Percentiles rank a stretch among this genome's conserved stretches.
Conservation (phyloP, 2,113 vertebrate genomes). For the Cromileptes altivelis region DNA sequence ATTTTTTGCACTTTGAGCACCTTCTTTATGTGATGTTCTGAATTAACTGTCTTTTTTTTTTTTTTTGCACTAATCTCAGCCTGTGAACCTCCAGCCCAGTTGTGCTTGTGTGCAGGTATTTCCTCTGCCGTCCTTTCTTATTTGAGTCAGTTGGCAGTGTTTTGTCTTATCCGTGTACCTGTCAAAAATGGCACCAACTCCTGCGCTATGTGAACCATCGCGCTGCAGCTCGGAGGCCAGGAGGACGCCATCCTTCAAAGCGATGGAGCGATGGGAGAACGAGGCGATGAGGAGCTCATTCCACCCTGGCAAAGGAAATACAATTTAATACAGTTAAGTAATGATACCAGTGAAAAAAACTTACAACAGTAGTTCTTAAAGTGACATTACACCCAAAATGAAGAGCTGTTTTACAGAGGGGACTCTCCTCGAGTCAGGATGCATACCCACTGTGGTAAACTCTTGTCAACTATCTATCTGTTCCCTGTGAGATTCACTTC, state of each 20-base stretch:
- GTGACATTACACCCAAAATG: not conserved
- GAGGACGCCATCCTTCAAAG: slow-evolving; percentile 91
- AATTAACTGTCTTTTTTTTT: no score
- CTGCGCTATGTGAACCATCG: slow-evolving; percentile 88
- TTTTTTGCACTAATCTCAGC: no score
- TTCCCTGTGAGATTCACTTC: slow-evolving; percentile 6
- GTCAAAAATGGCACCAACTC: slow-evolving; percentile 93
- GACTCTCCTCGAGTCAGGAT: not conserved
- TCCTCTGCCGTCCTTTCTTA: no score
- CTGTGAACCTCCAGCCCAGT: no score
- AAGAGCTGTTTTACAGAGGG: not conserved
- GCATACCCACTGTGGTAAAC: not conserved
- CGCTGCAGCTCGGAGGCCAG: slow-evolving; percentile 92
- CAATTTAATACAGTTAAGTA: not conserved
- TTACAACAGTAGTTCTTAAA: not conserved
- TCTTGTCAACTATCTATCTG: not conserved
- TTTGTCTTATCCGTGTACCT: slow-evolving; percentile 77
- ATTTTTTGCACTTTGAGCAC: no score
- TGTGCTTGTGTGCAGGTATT: no score
- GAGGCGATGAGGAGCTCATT: slow-evolving; percentile 95
- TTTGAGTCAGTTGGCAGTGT: no score
- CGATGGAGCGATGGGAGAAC: slow-evolving; percentile 94
- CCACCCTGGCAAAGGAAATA: slow-evolving; percentile 85
- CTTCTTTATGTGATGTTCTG: no score
- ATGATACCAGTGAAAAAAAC: not conserved